Conservation (phyloP, 2,888 invertebrate species). For the Ceramica pisi region DNA sequence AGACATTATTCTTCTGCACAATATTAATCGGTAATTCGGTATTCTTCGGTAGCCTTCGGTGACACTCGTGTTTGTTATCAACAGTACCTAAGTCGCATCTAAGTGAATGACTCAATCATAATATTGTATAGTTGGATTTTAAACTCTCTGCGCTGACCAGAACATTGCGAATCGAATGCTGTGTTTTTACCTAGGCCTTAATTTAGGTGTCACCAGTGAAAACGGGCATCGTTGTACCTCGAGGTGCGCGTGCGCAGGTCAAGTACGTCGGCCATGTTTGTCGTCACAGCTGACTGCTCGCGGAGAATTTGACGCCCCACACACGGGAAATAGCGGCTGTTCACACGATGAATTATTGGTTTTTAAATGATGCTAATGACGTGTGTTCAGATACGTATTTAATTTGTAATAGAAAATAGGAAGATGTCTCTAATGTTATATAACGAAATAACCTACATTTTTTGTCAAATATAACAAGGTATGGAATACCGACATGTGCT, state of each 20-base stretch:
- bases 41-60: constrained; percentile 1
- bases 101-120: background rate
- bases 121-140: background rate
- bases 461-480: background rate
- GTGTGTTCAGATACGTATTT: constrained; percentile 9
- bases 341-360: constrained; percentile 42
- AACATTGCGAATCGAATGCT: background rate
- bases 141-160: background rate
- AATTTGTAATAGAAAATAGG: background rate
- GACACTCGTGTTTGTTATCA: background rate
- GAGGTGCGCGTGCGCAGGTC: constrained; percentile 60
- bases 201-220: background rate
- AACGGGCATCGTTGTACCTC: constrained; percentile 2
- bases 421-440: too few relatives aligned
- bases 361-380: constrained; percentile 17
- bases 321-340: constrained; percentile 37
- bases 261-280: constrained; percentile 64
- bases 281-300: constrained; percentile 63
- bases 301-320: constrained; percentile 64
- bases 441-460: background rate
- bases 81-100: too few relatives aligned
- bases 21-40: too few relatives aligned
- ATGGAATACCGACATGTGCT: too few relatives aligned
- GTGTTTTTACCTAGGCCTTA: background rate
- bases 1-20: constrained; percentile 32